Conservation (phyloP, 2,797 vertebrate genomes). For the Notoglanidium macrostoma region DNA sequence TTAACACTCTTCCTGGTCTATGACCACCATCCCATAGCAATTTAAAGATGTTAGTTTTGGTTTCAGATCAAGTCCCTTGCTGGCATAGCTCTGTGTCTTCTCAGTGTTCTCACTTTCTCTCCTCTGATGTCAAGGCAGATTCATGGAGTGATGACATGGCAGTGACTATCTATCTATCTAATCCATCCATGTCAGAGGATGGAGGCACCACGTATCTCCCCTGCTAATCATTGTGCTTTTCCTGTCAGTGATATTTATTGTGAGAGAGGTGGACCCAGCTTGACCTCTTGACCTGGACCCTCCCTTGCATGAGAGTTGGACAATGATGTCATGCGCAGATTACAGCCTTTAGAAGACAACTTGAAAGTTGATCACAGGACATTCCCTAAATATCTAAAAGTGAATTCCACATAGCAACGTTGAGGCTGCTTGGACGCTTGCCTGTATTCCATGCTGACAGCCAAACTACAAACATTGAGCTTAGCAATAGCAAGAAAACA, state of each 20-base stretch:
- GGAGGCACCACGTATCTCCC: background rate
- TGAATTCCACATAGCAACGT: background rate
- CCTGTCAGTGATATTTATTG: constrained; percentile 45
- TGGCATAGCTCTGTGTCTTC: constrained; percentile 6
- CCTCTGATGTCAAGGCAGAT: background rate
- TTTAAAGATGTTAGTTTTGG: background rate
- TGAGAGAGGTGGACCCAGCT: constrained; percentile 35
- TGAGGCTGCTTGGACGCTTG: background rate
- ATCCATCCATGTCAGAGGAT: background rate
- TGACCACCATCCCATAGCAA: background rate
- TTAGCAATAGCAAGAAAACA: background rate
- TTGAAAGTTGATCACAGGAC: background rate
- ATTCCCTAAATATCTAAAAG: background rate
- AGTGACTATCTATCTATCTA: background rate
- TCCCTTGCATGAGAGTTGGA: constrained; percentile 13
- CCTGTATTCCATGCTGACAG: background rate
- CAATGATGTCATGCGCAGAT: constrained; percentile 51
- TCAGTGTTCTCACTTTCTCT: constrained; percentile 13
- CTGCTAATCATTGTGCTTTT: constrained; percentile 9
- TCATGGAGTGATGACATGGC: background rate
- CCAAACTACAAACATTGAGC: background rate
- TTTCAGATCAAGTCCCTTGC: background rate
- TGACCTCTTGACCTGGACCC: constrained; percentile 55
- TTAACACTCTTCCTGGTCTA: background rate
- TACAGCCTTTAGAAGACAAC: constrained; percentile 24